These are phyloP conservation scores for Anoncus sp. DNA, from an alignment of 2,888 invertebrate genomes.

Conservation along the genomic window DNA sequence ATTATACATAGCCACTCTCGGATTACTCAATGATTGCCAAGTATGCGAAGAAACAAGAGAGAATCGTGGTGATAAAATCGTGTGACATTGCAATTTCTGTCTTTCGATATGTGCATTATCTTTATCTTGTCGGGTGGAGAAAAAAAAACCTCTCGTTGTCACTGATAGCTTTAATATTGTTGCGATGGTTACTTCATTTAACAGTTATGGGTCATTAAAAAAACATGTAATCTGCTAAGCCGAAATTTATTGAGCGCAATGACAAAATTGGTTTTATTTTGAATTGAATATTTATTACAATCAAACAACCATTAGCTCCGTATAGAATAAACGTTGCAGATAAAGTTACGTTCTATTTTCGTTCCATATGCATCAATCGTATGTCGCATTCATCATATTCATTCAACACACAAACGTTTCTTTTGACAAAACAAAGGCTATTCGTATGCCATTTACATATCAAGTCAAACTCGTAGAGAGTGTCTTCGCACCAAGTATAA, in stretches of 20 bases:
- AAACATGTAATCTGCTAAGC: neutral
- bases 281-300: neutral
- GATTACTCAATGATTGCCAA: conserved; percentile 45
- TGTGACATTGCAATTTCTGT: conserved; percentile 25
- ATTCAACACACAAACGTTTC: neutral
- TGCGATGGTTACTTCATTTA: neutral
- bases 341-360: neutral
- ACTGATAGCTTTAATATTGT: neutral
- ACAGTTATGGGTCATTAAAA: neutral
- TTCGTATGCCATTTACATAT: neutral
- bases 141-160: neutral
- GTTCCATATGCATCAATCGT: neutral
- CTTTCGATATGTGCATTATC: conserved; percentile 26
- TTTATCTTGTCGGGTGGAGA: conserved; percentile 12
- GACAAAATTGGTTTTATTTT: neutral
- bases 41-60: conserved; percentile 8
- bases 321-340: neutral
- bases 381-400: neutral
- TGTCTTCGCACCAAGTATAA: too few species aligned
- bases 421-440: neutral
- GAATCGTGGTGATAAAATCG: conserved; percentile 25
- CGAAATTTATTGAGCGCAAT: neutral
- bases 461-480: too few species aligned
- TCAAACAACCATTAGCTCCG: neutral
- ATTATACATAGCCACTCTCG: neutral